A percentile compares a stretch with the other conserved stretches of the same genome.
Conservation (phyloP, 2,888 invertebrate species). For the Penaeus monodon region DNA sequence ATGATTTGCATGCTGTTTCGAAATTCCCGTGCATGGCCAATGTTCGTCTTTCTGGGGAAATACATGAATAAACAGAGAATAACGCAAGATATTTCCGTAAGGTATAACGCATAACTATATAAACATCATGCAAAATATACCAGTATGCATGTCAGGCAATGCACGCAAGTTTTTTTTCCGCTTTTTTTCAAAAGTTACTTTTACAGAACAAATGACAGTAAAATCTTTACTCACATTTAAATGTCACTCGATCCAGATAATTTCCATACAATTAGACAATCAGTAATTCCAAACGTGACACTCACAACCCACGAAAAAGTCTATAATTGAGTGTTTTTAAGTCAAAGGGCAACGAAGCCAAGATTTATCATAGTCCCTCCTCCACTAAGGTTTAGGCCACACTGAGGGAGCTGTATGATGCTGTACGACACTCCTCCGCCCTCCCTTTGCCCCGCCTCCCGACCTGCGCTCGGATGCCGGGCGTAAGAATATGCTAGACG, state of each 20-base stretch:
- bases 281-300: conserved; percentile 6
- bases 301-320: background rate
- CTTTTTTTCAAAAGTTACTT: no score
- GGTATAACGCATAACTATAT: no score
- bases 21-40: no score
- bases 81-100: no score
- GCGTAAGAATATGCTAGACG: background rate
- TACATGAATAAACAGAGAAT: no score
- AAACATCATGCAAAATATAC: no score
- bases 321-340: conserved; percentile 2
- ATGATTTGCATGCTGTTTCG: no score
- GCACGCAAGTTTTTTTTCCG: no score
- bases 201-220: background rate
- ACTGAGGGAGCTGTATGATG: conserved; percentile 13
- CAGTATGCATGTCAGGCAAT: no score
- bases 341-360: conserved; percentile 18
- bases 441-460: conserved; percentile 12
- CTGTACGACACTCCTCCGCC: conserved; percentile 21
- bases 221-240: conserved; percentile 18
- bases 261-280: conserved; percentile 3
- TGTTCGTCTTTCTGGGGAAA: no score
- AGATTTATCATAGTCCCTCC: conserved; percentile 16
- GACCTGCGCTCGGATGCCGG: background rate
- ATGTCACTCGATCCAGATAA: conserved; percentile 17
- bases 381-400: conserved; percentile 18